Evolutionary conservation across 1,140 invertebrate species (phyloP).

Genomic region (Micrasema longulum): DNA sequence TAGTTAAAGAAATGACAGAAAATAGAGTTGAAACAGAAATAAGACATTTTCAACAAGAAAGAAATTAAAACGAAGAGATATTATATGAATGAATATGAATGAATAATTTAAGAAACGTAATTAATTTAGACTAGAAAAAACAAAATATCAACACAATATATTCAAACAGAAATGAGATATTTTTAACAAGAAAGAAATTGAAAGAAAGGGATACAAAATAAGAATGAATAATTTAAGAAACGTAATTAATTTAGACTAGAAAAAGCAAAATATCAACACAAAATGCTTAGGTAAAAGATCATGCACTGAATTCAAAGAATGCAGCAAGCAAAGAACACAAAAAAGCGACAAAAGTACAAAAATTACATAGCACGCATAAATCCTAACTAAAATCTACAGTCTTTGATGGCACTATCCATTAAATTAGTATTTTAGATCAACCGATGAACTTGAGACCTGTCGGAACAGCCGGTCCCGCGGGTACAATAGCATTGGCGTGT

Average conservation of each 20-base stretch:
- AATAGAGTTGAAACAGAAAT: neutral
- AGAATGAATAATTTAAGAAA: too few species aligned
- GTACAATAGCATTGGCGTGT: constrained; percentile 44
- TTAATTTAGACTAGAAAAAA: neutral
- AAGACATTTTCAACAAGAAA: neutral
- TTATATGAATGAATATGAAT: neutral
- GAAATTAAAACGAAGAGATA: constrained; percentile 1
- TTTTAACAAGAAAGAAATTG: neutral
- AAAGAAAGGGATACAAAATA: neutral
- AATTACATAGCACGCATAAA: too few species aligned
- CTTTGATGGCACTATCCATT: constrained; percentile 46
- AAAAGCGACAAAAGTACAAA: too few species aligned
- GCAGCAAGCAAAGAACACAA: too few species aligned
- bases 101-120: too few species aligned
- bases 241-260: neutral
- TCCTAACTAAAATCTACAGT: constrained; percentile 45
- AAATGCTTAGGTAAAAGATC: neutral
- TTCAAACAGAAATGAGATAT: neutral
- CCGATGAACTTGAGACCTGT: constrained; percentile 49
- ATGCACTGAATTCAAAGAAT: too few species aligned
- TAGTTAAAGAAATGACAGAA: neutral
- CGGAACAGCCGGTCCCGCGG: constrained; percentile 54
- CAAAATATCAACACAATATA: neutral
- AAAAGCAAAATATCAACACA: neutral
- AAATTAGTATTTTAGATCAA: constrained; percentile 30